Evolutionary conservation across 2,113 vertebrate genomes (phyloP).

Genomic region (Aegotheles bennettii): DNA sequence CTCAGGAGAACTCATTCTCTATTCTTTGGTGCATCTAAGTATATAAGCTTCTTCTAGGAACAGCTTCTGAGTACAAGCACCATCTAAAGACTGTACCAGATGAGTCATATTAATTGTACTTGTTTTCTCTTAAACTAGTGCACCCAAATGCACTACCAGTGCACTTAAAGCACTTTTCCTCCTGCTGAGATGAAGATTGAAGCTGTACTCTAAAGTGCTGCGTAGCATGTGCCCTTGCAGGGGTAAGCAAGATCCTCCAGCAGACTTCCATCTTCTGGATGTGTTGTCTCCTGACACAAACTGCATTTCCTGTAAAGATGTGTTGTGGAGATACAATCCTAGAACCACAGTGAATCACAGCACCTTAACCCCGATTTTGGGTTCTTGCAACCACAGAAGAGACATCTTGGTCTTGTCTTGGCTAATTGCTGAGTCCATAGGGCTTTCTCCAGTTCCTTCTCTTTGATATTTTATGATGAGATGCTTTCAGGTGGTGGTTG

Average conservation of each 20-base stretch:
- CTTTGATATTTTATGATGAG: background rate
- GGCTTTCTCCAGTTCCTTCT: background rate
- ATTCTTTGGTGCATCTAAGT: background rate
- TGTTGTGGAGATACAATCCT: background rate
- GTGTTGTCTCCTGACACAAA: background rate
- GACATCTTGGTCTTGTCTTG: background rate
- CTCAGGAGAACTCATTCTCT: background rate
- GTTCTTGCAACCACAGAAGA: background rate
- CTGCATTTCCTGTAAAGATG: background rate
- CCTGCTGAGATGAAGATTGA: background rate
- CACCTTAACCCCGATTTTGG: background rate
- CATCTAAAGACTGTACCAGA: background rate
- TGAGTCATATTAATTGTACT: slow-evolving; percentile 15
- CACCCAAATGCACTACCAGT: background rate
- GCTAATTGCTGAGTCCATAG: background rate
- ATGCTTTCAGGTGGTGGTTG: background rate
- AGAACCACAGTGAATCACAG: background rate
- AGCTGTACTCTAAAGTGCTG: background rate
- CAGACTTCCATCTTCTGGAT: background rate
- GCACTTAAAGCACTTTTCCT: background rate
- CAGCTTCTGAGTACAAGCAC: background rate
- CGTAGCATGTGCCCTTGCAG: background rate
- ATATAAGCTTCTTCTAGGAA: background rate
- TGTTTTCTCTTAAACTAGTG: slow-evolving; percentile 21
- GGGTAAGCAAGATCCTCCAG: background rate